These are phyloP conservation scores for Encarsia formosa DNA, from an alignment of 2,888 invertebrate genomes.

Conservation along the genomic window DNA sequence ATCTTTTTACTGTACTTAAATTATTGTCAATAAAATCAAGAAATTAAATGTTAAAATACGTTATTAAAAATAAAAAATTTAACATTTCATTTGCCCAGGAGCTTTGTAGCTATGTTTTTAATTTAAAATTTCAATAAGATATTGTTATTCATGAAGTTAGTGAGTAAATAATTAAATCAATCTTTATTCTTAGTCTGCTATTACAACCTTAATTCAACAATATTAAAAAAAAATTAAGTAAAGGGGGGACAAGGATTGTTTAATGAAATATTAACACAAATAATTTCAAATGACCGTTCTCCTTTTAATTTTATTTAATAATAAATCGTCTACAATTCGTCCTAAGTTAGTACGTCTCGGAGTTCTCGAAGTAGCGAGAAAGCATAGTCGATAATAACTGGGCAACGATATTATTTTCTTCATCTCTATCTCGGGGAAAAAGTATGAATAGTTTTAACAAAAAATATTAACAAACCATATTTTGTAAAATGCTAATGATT, in stretches of 20 bases:
- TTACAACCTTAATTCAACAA: not conserved
- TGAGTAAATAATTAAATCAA: too few relatives aligned
- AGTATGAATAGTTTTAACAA: slow-evolving; percentile 28
- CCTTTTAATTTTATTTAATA: slow-evolving; percentile 49
- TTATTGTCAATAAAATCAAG: too few relatives aligned
- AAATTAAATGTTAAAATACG: too few relatives aligned
- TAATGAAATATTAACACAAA: slow-evolving; percentile 12
- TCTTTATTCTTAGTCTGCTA: too few relatives aligned
- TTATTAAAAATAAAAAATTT: too few relatives aligned
- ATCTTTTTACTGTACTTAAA: too few relatives aligned
- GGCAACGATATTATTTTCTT: slow-evolving; percentile 25
- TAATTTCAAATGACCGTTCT: slow-evolving; percentile 48
- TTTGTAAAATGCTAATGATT: slow-evolving; percentile 9
- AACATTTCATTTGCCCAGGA: too few relatives aligned
- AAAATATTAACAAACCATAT: slow-evolving; percentile 18
- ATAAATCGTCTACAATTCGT: slow-evolving; percentile 51
- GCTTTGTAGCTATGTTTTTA: too few relatives aligned
- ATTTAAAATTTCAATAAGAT: too few relatives aligned
- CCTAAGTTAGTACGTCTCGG: slow-evolving; percentile 49
- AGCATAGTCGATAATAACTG: slow-evolving; percentile 33
- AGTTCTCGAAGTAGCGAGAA: slow-evolving; percentile 44
- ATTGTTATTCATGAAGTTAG: too few relatives aligned
- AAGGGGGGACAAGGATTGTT: not conserved
- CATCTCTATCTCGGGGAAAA: slow-evolving; percentile 29
- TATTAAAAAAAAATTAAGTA: not conserved